Evolutionary conservation across 2,113 vertebrate species (phyloP), one percentile per base, ranked within the genome.

Genomic region (Neoarius graeffei): DNA sequence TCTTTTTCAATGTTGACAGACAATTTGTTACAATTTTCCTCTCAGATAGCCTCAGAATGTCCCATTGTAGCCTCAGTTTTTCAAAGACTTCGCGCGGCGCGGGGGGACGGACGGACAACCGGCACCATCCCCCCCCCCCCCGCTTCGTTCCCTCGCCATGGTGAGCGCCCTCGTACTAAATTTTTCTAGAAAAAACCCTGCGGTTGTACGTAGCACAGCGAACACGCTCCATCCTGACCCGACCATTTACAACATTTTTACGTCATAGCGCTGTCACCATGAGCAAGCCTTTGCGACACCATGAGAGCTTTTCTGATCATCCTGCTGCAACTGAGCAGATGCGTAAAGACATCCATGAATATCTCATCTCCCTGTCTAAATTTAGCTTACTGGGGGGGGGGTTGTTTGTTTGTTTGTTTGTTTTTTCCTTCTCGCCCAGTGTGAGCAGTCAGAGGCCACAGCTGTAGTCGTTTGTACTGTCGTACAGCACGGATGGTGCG

Each of bases 391-490:
- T 42, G 42, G 42, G 42, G 42, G 35, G n/a, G n/a, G n/a, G n/a
- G n/a, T n/a, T 35, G 1, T n/a, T 5, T 56, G 56, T 67, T 67
- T 59, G n/a, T 59, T 59, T 57, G 3, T 3, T 14, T 11, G 0
- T 11, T 25, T 15, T 71, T 5, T 5, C 5, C 14, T 6, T 15
- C 83, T 56, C 64, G 1, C 30, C n/a, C 17, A 85, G 42, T 27
- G 7, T 14, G 20, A 25, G 17, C 84, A 59, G 30, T 59, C 84
- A 50, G 56, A 59, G 56, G n/a, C 56, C 84, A 62, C 56, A 85
- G 67, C 56, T 77, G 57, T 62, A 85, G 57, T 85, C n/a, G 64
- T 57, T 57, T 57, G 50, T 57, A 71, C 25, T 7, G 66, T 84
- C 2, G 9, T 30, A 54, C n/a, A 30, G 17, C 50, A 35, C 25